Evolutionary conservation across 2,113 vertebrate genomes (phyloP), one percentile per base, ranked within the genome.

Genomic region (Mobula hypostoma): DNA sequence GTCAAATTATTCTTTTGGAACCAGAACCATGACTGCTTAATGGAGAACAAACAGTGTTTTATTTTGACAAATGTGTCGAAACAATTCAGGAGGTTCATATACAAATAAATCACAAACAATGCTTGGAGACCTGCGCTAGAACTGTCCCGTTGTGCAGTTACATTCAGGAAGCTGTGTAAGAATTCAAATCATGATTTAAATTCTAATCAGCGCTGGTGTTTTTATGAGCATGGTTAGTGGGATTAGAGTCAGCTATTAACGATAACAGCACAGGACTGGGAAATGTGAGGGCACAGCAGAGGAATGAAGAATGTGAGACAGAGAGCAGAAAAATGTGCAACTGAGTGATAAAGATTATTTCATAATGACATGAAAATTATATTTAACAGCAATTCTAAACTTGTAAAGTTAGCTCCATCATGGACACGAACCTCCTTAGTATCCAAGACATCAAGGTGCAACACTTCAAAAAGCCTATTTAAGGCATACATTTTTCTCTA

Each of bases 231-330:
- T 74, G 68, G 40, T 70, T 74, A 8, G 17, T 76, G 91, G 91
- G 91, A 93, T 93, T 93, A 93, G n/a, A 74, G 74, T 93, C 36
- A 74, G 91, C 36, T 74, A 93, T 93, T 76, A 93, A 93, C 74
- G 91, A 93, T 93, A 40, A 11, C 68, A 93, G 36, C 56, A 76
- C 15, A 93, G 70, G 32, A 29, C 8, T 93, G 66, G 48, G 21
- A 92, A 91, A 92, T 70, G 66, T 17, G 19, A 6, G 68, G 90
- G 12, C 15, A 8, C 32, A 56, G 12, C 91, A 93, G 14, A 74
- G 61, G 9, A 48, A 56, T 68, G 14, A 63, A 68, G 63, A 48
- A 68, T 74, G 14, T 74, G 6, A 19, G 40, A 76, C 24, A 70
- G 48, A 93, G n/a, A 40, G 12, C 68, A 8, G 36, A 36, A 74